Conservation (phyloP, 1,140 invertebrate species). For the Psix sp. region DNA sequence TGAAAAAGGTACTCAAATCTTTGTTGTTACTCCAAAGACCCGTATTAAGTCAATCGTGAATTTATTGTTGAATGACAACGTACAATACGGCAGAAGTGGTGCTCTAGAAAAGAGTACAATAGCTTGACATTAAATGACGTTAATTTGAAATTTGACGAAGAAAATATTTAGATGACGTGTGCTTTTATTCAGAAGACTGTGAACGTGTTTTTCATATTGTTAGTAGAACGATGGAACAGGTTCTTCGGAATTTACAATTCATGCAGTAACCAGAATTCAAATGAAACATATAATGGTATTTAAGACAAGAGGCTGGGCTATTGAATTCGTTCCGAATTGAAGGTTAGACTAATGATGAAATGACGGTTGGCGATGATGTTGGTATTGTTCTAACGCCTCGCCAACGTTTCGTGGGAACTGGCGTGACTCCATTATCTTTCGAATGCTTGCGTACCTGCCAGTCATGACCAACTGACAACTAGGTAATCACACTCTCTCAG, state of each 20-base stretch:
- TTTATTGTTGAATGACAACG: too few relatives aligned
- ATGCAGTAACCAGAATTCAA: constrained; percentile 69
- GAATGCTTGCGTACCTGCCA: constrained; percentile 51
- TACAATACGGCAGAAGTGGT: not conserved
- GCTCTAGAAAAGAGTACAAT: not conserved
- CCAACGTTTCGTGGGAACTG: constrained; percentile 64
- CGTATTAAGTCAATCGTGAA: too few relatives aligned
- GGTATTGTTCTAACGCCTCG: constrained; percentile 70
- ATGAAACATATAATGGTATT: constrained; percentile 75
- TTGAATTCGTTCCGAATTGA: constrained; percentile 67
- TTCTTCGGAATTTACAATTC: constrained; percentile 74
- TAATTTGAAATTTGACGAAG: constrained; percentile 39
- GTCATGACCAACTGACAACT: constrained; percentile 59
- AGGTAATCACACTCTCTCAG: constrained; percentile 47
- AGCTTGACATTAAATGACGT: constrained; percentile 6
- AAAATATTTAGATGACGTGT: constrained; percentile 51
- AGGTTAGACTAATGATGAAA: constrained; percentile 71
- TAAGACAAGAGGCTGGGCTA: constrained; percentile 64
- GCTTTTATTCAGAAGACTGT: constrained; percentile 26
- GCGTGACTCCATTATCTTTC: constrained; percentile 58
- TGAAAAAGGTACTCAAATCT: too few relatives aligned
- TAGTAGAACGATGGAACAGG: constrained; percentile 57
- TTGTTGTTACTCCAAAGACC: too few relatives aligned
- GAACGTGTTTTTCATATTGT: constrained; percentile 43
- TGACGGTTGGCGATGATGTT: constrained; percentile 63